Conservation (phyloP, 2,113 vertebrate genomes). For the Ochotona princeps region DNA sequence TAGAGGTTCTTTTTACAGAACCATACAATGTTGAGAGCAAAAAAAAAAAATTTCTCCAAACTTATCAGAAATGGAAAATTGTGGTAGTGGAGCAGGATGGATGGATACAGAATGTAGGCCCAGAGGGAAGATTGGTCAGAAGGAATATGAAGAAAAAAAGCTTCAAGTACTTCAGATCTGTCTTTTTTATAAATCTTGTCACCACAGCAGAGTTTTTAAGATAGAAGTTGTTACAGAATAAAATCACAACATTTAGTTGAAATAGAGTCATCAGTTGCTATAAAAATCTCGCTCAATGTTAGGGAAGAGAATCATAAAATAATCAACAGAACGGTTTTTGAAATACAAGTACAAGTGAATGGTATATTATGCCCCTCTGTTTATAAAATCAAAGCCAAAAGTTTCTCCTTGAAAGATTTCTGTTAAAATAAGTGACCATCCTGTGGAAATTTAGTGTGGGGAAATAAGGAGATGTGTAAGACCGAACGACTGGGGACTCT, state of each 20-base stretch:
- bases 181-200: not conserved
- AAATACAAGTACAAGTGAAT: not conserved
- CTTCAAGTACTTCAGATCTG: not conserved
- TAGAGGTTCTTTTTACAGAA: not conserved
- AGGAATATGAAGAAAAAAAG: not conserved
- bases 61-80: not conserved
- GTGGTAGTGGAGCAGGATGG: not conserved
- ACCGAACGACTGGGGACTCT: not conserved
- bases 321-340: not conserved
- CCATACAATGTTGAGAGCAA: not conserved
- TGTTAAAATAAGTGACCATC: not conserved
- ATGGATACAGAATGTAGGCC: not conserved
- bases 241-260: not conserved
- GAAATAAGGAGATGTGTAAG: constrained; percentile 30
- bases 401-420: not conserved
- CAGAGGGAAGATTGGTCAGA: not conserved
- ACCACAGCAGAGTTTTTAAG: not conserved
- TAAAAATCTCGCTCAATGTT: constrained; percentile 18
- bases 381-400: constrained; percentile 27
- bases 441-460: not conserved
- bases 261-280: constrained; percentile 3
- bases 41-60: not conserved
- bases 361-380: not conserved
- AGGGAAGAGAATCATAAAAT: not conserved
- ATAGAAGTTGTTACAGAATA: not conserved